A percentile compares a stretch with the other conserved stretches of the same genome.
phyloP scores from a whole-genome alignment of 2,888 invertebrate species.

The Drosophila bunnanda region DNA sequence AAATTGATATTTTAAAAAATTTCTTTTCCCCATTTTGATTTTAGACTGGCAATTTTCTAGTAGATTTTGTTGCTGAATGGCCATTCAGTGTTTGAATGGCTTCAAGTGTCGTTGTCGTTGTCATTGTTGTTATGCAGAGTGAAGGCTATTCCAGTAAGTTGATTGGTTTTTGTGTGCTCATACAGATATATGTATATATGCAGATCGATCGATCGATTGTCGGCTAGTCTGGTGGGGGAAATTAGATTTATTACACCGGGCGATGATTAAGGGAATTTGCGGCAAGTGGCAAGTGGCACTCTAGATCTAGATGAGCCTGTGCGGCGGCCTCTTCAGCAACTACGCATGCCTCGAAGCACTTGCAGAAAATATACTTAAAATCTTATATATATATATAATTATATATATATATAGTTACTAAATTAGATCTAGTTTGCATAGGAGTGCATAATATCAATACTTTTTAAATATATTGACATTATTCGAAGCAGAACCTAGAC shows the following conservation, averaged over 20 bases:
- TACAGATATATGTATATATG: conserved; percentile 7
- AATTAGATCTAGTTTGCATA: no score
- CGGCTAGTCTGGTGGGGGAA: conserved; percentile 51
- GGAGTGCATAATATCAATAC: no score
- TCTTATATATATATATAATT: no score
- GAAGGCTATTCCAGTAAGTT: conserved; percentile 27
- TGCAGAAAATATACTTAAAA: background rate
- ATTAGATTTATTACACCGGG: conserved; percentile 67
- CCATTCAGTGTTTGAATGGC: conserved; percentile 1
- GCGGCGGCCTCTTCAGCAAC: conserved; percentile 14
- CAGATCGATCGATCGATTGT: conserved; percentile 28
- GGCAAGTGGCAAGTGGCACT: conserved; percentile 44
- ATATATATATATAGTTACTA: no score
- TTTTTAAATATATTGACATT: no score
- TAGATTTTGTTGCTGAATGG: background rate
- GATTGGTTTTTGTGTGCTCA: conserved; percentile 20
- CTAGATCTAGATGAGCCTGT: conserved; percentile 26
- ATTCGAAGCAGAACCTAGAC: no score
- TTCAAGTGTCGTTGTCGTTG: conserved; percentile 5
- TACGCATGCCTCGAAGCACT: conserved; percentile 10
- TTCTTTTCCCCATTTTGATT: no score
- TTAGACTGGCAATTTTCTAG: background rate
- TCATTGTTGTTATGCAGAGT: conserved; percentile 4
- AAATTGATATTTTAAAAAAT: no score
- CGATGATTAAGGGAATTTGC: conserved; percentile 64